A percentile compares a stretch with the other conserved stretches of the same genome.
phyloP scores from a whole-genome alignment of 2,113 vertebrate genomes.

The Notothenia rossii region DNA sequence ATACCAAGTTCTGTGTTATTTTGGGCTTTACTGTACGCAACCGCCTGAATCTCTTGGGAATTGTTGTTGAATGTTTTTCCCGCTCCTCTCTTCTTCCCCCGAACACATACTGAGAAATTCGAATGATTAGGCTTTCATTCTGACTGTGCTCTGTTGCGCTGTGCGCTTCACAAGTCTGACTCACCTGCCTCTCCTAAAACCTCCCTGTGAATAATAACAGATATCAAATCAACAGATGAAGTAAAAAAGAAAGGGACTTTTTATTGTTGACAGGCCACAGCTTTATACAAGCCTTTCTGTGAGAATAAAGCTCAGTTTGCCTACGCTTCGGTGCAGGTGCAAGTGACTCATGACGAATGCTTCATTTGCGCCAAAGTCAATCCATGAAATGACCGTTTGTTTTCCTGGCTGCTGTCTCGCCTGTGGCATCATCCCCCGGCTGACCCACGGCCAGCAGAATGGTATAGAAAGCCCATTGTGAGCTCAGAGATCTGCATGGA shows the following conservation, averaged over 20 bases:
- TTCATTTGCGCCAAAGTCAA: slow-evolving; percentile 34
- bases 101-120: slow-evolving; percentile 76
- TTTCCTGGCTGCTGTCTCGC: slow-evolving; percentile 56
- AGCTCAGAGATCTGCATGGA: slow-evolving; percentile 7
- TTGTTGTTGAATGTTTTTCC: slow-evolving; percentile 40
- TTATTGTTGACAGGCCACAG: slow-evolving; percentile 31
- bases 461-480: slow-evolving; percentile 55
- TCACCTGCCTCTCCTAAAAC: slow-evolving; percentile 62
- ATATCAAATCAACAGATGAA: slow-evolving; percentile 36
- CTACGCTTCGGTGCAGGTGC: slow-evolving; percentile 19
- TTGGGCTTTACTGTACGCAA: slow-evolving; percentile 40
- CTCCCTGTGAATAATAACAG: slow-evolving; percentile 61
- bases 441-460: slow-evolving; percentile 18
- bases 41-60: slow-evolving; percentile 54
- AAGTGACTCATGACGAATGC: slow-evolving; percentile 55
- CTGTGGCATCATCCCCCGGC: slow-evolving; percentile 31
- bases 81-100: slow-evolving; percentile 43
- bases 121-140: slow-evolving; percentile 73
- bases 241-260: neutral
- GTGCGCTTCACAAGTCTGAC: slow-evolving; percentile 57
- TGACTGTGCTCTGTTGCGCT: slow-evolving; percentile 25
- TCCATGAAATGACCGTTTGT: slow-evolving; percentile 45
- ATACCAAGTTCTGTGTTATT: slow-evolving; percentile 58
- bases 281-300: slow-evolving; percentile 27
- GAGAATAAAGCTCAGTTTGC: slow-evolving; percentile 11